Conservation (phyloP, 2,888 invertebrate species). For the Nycteola revayana region DNA sequence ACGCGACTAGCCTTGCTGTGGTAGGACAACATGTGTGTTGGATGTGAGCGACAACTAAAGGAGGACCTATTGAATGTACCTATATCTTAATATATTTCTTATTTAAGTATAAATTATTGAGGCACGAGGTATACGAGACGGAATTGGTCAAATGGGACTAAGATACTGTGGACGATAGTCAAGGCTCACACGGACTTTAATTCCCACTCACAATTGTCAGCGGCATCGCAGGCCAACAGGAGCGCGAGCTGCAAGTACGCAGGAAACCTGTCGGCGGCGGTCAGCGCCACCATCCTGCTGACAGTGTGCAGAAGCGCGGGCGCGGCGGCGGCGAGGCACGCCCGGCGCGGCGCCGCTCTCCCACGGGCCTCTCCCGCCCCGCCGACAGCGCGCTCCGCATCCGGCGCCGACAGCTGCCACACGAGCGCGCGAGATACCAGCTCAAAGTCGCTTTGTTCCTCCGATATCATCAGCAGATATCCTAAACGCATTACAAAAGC, state of each 20-base stretch:
- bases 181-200: too few relatives aligned
- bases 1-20: too few relatives aligned
- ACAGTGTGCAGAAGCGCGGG: conserved; percentile 42
- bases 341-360: conserved; percentile 26
- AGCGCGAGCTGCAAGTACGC: conserved; percentile 50
- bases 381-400: conserved; percentile 30
- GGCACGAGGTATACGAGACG: too few relatives aligned
- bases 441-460: conserved; percentile 51
- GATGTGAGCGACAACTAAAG: too few relatives aligned
- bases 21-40: too few relatives aligned
- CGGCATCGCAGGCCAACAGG: conserved; percentile 49
- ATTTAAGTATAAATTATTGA: too few relatives aligned
- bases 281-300: conserved; percentile 54
- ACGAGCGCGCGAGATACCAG: conserved; percentile 46
- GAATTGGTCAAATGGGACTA: too few relatives aligned
- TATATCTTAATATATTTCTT: too few relatives aligned
- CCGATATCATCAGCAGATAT: conserved; percentile 52
- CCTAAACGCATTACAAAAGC: too few relatives aligned
- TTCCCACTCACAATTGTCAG: conserved; percentile 63
- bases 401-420: conserved; percentile 55
- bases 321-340: conserved; percentile 42
- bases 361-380: conserved; percentile 9
- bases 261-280: conserved; percentile 42
- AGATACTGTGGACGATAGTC: too few relatives aligned
- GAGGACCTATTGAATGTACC: too few relatives aligned